A percentile compares a stretch with the other conserved stretches of the same genome.
phyloP scores from a whole-genome alignment of 2,888 invertebrate genomes.

The Frankliniella intonsa region DNA sequence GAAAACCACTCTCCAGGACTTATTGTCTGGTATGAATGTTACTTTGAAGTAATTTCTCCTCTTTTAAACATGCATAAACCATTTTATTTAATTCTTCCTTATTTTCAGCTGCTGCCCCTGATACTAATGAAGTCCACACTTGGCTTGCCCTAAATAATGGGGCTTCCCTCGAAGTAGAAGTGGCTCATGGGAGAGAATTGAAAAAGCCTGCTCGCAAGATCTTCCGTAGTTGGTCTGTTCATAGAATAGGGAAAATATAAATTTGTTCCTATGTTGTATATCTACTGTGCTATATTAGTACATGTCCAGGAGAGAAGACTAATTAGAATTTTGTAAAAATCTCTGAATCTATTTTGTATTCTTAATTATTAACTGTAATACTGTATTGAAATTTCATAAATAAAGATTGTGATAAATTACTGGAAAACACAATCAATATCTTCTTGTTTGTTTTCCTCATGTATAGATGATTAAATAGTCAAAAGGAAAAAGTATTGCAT shows the following conservation, averaged over 20 bases:
- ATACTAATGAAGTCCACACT: slow-evolving; percentile 45
- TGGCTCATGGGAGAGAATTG: slow-evolving; percentile 45
- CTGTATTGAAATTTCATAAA: neutral
- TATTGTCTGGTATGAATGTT: slow-evolving; percentile 45
- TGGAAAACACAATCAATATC: neutral
- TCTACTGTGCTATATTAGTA: neutral
- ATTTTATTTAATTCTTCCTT: slow-evolving; percentile 38
- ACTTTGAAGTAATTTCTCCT: no score
- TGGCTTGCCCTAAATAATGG: slow-evolving; percentile 47
- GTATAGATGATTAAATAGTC: neutral
- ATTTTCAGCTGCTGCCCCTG: slow-evolving; percentile 39
- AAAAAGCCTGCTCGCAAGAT: slow-evolving; percentile 45
- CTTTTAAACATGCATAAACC: neutral
- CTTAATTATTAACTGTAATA: neutral
- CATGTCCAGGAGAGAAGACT: neutral
- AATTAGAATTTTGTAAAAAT: neutral
- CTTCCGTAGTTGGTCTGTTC: slow-evolving; percentile 48
- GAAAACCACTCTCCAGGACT: slow-evolving; percentile 47
- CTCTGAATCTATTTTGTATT: neutral
- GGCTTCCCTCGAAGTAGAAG: slow-evolving; percentile 46
- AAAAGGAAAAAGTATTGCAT: no score
- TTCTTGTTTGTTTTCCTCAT: neutral
- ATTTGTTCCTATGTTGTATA: neutral
- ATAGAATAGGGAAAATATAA: slow-evolving; percentile 47
- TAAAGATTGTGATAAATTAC: neutral